Base-by-base conservation (phyloP, 2,113 vertebrate species). In the Colius striatus region DNA sequence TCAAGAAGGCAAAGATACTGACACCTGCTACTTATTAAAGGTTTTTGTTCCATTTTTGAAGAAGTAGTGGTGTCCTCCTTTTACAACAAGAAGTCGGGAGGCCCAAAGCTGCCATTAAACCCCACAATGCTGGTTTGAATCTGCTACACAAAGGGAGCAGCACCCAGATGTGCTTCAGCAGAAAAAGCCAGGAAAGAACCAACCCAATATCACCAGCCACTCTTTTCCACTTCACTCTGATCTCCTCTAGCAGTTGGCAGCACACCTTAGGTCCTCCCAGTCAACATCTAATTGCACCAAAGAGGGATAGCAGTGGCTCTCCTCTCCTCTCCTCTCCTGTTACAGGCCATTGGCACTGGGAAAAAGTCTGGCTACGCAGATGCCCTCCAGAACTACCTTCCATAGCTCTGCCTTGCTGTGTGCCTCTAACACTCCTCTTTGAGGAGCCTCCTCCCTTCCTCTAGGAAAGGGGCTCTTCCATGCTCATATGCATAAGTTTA, bases 221-320 rank as follows among this genome's bases (percentile, higher is more conserved):
- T 50, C 51, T 16, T 36, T 36, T 53, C 41, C 67, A 29, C 30
- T 13, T 54, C 68, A n/a, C 72, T 7, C 20, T 18, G 43, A 53
- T 38, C 38, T 55, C 48, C 71, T 47, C 19, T 23, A 26, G 43
- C 43, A 27, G 8, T 30, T 43, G 66, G 58, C 53, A 72, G 58
- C 53, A 48, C 1, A 1, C 10, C 54, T 16, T 5, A 19, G 78
- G 54, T 73, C 54, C 61, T 50, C 38, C 45, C 2, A 2, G 17
- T 20, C 60, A 48, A 26, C 26, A 72, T 4, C 14, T 29, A 41
- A 3, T 0, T 20, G 48, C 57, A 47, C 0, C 0, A 4, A 36
- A 71, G 30, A 67, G 21, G 22, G 26, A 12, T 26, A 30, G 38
- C 30, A 58, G 54, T 5, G 17, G 57, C 53, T 60, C 38, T 60